Base-by-base conservation (phyloP, 1,140 invertebrate genomes). In the Antheraea pernyi region DNA sequence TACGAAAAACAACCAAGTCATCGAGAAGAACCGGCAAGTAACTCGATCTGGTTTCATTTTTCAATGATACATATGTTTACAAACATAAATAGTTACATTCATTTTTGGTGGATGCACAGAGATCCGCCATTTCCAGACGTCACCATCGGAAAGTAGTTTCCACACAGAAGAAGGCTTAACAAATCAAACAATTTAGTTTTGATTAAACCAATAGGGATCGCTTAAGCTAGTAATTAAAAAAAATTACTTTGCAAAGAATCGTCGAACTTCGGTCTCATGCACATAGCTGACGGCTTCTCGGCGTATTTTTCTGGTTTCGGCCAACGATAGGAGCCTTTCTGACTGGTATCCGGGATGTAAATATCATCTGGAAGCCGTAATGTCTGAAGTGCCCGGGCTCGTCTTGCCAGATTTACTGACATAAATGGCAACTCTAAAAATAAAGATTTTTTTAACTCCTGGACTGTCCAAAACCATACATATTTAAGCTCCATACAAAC, bases 361-460 rank as follows among this genome's bases (percentile, higher is more conserved):
- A 88, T 68, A 65, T 91, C 89, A 18, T 91, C 87, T 0, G 88
- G 89, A 0, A 91, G 75, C 0, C 85, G 82, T 8, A 91, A 73
- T 6, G 88, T 89, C 37, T 91, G 89, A 8, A 90, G 78, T 0
- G 89, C 89, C 4, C 84, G 84, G 0, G 89, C 89, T 7, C 89
- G 81, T 0, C 87, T 79, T 0, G 84, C 73, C 64, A 91, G 66
- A 69, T 91, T 91, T n/a, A 91, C 87, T 0, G 89, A 91, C 89
- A 91, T 90, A 70, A 91, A 91, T 0, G 89, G 89, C 8, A 91
- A 75, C 61, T 91, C 89, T 91, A 78, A 5, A 73, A 71, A 75
- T 39, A 3, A 46, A 71, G 64, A 53, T n/a, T 16, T 53, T n/a
- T 13, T 53, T 13, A 30, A 30, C 4, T 4, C 22, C 22, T 4